Evolutionary conservation across 2,113 vertebrate genomes (phyloP).

Genomic region (Brachypodius melanocephalos): DNA sequence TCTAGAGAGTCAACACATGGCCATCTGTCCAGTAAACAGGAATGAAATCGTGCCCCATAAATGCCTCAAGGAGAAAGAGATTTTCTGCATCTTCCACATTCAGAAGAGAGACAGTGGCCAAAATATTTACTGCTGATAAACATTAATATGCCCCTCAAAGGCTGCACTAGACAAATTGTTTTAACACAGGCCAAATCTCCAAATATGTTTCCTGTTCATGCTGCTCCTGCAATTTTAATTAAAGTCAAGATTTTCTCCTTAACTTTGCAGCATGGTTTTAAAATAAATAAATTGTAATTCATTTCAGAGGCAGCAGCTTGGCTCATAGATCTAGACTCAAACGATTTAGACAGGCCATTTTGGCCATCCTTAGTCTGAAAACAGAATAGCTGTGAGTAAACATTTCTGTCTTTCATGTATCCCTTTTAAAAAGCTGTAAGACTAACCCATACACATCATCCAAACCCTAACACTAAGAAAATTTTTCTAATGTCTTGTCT

Average conservation of each 20-base stretch:
- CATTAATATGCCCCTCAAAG: neutral
- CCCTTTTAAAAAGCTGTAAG: neutral
- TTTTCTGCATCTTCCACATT: neutral
- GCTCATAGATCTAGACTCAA: neutral
- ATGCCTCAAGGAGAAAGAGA: neutral
- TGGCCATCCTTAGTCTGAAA: neutral
- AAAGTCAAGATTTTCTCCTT: neutral
- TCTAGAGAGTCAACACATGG: neutral
- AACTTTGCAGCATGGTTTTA: neutral
- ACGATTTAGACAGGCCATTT: neutral
- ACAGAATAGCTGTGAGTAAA: neutral
- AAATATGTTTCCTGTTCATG: neutral
- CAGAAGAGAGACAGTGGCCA: neutral
- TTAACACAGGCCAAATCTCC: neutral
- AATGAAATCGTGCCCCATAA: neutral
- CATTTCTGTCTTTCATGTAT: neutral
- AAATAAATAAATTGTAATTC: neutral
- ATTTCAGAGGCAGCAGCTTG: neutral
- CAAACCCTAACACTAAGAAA: neutral
- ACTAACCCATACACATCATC: neutral
- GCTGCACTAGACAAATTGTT: neutral
- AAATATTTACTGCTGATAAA: neutral
- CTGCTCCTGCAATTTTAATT: neutral
- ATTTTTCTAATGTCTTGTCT: neutral
- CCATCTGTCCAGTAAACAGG: conserved; percentile 11